phyloP scores from a whole-genome alignment of 2,113 vertebrate species.

The Sciurus niger region DNA sequence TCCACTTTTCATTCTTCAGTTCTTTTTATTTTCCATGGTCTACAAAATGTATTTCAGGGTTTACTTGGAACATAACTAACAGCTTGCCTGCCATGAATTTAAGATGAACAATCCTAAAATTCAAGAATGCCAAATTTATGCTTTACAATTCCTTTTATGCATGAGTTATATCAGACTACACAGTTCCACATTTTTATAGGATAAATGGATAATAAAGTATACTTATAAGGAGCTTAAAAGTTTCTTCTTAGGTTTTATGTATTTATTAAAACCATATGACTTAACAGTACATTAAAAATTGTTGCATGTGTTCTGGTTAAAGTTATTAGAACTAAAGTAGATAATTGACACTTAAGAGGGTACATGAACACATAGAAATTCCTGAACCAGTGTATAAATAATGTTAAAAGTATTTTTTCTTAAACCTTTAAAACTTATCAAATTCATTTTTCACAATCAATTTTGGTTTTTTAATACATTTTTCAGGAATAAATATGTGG shows the following conservation, averaged over 20 bases:
- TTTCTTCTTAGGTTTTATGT: background rate
- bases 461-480: background rate
- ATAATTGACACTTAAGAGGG: background rate
- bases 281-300: background rate
- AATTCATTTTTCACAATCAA: background rate
- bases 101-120: slow-evolving; percentile 58
- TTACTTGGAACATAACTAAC: slow-evolving; percentile 65
- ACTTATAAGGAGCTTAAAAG: background rate
- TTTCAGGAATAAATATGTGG: background rate
- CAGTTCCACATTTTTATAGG: background rate
- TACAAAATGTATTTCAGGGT: slow-evolving; percentile 68
- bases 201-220: background rate
- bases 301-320: background rate
- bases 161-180: background rate
- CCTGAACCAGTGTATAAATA: background rate
- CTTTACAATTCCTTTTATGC: background rate
- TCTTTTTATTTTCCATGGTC: slow-evolving; percentile 65
- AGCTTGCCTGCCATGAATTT: slow-evolving; percentile 18
- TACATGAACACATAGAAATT: background rate
- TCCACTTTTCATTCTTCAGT: slow-evolving; percentile 63
- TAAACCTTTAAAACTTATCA: background rate
- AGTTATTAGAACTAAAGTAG: background rate
- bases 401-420: background rate
- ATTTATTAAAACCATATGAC: background rate
- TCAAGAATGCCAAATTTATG: background rate